Base-by-base conservation (phyloP, 1,140 invertebrate genomes). In the Schlechtendalia chinensis region DNA sequence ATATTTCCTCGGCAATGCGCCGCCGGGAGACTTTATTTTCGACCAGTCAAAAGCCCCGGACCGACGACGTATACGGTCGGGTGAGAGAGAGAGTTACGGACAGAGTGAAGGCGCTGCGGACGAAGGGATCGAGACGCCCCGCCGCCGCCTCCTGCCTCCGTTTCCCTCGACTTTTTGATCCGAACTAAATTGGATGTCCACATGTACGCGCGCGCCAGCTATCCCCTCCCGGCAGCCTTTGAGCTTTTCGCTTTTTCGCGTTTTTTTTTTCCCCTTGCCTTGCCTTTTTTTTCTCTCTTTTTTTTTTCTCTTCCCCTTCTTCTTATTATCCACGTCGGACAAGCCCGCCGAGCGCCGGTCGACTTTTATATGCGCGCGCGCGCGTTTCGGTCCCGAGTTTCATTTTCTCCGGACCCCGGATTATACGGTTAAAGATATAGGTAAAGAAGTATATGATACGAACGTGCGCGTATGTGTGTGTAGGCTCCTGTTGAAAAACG, bases 391-490 rank as follows among this genome's bases (percentile, higher is more conserved):
- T 79, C 39, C 75, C 58, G 75, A 79, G 75, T 79, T 79, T 79
- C 75, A 79, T 79, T 79, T 79, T 79, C 75, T 63, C 75, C 19
- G 75, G 32, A 39, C 56, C 8, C 32, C 75, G 75, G 75, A 79
- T 79, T 79, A 79, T 63, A 79, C 75, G 75, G 75, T 79, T 79
- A 79, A 79, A 79, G 75, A 79, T 79, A 79, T 79, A 79, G 75
- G 75, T 77, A 39, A 8, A 39, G 8, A 8, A 4, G 8, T 39
- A 39, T 39, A 39, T 39, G 32, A 39, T 8, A 39, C 32, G 8
- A 3, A 39, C 32, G 8, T 39, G 8, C 32, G 8, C 32, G 8
- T 8, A 39, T 8, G 8, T 39, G 8, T 39, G 8, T 39, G 8
- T 39, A n/a, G n/a, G 61, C 58, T 63, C 39, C 29, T 39, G 56